A percentile compares a stretch with the other conserved stretches of the same genome.
Evolutionary conservation across 2,113 vertebrate genomes (phyloP).

Genomic region (Bufo gargarizans): DNA sequence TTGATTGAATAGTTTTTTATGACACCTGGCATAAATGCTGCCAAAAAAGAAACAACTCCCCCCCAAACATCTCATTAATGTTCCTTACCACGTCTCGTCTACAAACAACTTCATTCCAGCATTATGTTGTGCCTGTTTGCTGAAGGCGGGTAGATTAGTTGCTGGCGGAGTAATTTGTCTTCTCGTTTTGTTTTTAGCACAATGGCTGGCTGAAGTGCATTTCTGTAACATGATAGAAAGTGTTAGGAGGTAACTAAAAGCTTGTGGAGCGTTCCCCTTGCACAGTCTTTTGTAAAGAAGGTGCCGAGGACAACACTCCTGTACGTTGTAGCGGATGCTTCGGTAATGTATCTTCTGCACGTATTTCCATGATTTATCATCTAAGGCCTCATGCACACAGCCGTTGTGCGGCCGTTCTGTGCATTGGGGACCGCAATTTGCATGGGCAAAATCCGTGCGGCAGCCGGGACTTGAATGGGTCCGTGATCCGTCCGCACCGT

Average conservation of each 20-base stretch:
- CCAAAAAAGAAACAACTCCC: background rate
- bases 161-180: conserved; percentile 34
- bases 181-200: conserved; percentile 10
- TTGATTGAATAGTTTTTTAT: background rate
- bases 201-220: conserved; percentile 1
- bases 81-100: background rate
- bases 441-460: too few species aligned
- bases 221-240: background rate
- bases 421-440: too few species aligned
- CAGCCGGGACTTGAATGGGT: too few species aligned
- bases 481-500: too few species aligned
- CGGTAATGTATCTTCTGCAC: background rate
- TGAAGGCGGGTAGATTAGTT: conserved; percentile 38
- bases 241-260: background rate
- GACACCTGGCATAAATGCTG: background rate
- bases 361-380: background rate
- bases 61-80: background rate
- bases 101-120: conserved; percentile 17
- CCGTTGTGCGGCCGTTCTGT: too few species aligned
- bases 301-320: background rate
- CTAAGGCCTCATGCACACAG: background rate
- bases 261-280: background rate
- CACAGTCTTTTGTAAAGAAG: background rate
- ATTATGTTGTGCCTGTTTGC: conserved; percentile 26
- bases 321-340: background rate